These are phyloP conservation scores for Cotesia chilonis DNA, from an alignment of 1,140 invertebrate genomes.

Conservation along the genomic window DNA sequence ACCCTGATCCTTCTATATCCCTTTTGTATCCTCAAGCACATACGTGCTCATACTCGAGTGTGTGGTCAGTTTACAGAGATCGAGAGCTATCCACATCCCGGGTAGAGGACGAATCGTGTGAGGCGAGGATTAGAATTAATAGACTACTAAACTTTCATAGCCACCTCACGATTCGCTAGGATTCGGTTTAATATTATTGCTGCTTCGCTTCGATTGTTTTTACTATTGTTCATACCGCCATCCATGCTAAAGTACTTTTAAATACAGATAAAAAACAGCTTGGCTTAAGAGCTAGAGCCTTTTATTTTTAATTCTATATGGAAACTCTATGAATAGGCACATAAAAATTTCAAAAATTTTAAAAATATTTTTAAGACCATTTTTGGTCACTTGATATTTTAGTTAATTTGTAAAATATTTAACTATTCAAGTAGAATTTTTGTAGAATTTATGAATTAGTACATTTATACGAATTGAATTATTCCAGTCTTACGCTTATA, in stretches of 20 bases:
- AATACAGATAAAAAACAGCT: not conserved
- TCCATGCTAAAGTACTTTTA: not conserved
- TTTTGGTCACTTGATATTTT: too few relatives aligned
- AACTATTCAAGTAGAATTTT: too few relatives aligned
- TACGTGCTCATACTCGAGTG: not conserved
- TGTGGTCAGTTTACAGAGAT: conserved; percentile 8
- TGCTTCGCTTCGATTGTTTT: conserved; percentile 28
- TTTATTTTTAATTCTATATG: too few relatives aligned
- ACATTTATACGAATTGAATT: too few relatives aligned
- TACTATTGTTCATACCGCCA: not conserved
- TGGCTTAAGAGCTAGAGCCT: too few relatives aligned
- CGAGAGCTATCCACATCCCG: conserved; percentile 15
- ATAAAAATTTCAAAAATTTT: too few relatives aligned
- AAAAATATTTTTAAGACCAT: too few relatives aligned
- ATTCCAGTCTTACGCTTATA: too few relatives aligned
- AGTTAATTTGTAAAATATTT: too few relatives aligned
- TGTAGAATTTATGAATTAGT: too few relatives aligned
- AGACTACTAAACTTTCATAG: conserved; percentile 38
- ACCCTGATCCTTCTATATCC: not conserved
- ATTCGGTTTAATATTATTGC: conserved; percentile 36
- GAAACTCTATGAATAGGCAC: too few relatives aligned
- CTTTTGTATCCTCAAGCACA: not conserved
- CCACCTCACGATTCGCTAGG: conserved; percentile 24
- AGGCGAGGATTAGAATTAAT: conserved; percentile 38
- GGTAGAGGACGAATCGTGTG: conserved; percentile 3